Base-by-base conservation (phyloP, 2,113 vertebrate species). In the Cyanocitta stelleri region DNA sequence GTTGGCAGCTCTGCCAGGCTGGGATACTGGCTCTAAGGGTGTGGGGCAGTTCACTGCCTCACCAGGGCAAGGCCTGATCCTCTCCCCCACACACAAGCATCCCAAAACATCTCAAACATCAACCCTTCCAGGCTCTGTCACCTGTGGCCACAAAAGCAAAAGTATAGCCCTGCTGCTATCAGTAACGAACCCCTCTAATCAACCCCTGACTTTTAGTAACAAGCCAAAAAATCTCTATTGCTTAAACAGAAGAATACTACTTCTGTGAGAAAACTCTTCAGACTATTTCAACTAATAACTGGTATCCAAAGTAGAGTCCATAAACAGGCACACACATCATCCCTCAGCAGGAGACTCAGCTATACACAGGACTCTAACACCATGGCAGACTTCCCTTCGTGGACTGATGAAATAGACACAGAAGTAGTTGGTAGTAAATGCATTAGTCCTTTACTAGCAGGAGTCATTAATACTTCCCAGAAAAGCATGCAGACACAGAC, bases 251-350 rank as follows among this genome's bases (percentile, higher is more conserved):
- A 41, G 12, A 64, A 48, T 22, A 32, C 30, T 29, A 16, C 6
- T 56, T 56, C 27, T 27, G 6, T 20, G n/a, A 56, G 16, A 55
- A 87, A 75, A 66, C 17, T 6, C 10, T 58, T 43, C 15, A n/a
- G 20, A 41, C 55, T 73, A 61, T 39, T 69, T 61, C 41, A 92
- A 20, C 11, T 26, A 39, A 39, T 35, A 55, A 46, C 0, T 37
- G 18, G 11, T 30, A 32, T 49, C 21, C 32, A 29, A 58, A 85
- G 51, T 16, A 27, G 22, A 54, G 29, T 8, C 19, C 49, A 46
- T 30, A 32, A 58, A 35, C 2, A n/a, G 37, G 23, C 16, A n/a
- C 11, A 4, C 0, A 1, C 1, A 20, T 32, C 3, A 13, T 44
- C 16, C n/a, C 51, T 21, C 1, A 4, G 29, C 19, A 41, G 0